Evolutionary conservation across 2,113 vertebrate genomes (phyloP).

Genomic region (Pterocles orientalis): DNA sequence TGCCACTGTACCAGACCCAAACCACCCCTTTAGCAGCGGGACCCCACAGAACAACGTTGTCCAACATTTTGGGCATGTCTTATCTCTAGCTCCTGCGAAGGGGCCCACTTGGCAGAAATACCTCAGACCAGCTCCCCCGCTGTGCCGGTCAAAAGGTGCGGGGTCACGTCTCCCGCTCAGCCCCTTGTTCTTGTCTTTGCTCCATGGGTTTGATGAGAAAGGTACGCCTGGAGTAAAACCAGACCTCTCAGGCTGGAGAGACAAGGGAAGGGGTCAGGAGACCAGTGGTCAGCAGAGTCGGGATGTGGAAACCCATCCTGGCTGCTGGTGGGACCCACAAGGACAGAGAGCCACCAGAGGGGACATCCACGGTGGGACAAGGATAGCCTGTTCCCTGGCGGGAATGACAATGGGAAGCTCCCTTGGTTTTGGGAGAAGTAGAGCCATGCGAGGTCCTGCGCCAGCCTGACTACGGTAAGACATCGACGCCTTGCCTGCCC

Average conservation of each 20-base stretch:
- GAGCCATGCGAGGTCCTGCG: rapidly evolving
- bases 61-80: background rate
- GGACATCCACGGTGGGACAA: background rate
- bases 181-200: background rate
- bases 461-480: background rate
- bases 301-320: background rate
- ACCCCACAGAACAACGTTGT: background rate
- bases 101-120: background rate
- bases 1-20: background rate
- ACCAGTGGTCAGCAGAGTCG: background rate
- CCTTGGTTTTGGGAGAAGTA: background rate
- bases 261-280: background rate
- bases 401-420: background rate
- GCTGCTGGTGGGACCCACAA: background rate
- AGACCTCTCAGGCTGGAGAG: background rate
- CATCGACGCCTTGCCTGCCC: background rate
- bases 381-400: background rate
- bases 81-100: background rate
- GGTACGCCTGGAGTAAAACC: background rate
- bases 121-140: background rate
- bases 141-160: background rate
- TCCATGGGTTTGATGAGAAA: background rate
- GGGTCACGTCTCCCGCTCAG: background rate
- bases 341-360: background rate
- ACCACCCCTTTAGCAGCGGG: background rate